phyloP scores from a whole-genome alignment of 1,140 invertebrate species.

The Mactra quadrangularis region DNA sequence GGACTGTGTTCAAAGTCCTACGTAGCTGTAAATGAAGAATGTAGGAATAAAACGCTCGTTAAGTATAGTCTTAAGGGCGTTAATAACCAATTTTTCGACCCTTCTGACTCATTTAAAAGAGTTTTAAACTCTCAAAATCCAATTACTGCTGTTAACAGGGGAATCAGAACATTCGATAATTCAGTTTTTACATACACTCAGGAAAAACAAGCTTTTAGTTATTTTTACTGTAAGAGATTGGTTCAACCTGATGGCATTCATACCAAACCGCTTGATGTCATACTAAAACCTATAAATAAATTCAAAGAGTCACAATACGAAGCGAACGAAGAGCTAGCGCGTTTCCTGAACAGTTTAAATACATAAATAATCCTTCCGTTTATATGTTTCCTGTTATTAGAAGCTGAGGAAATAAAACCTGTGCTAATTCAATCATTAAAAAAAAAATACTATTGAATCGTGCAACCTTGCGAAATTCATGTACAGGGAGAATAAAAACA shows the following conservation, averaged over 20 bases:
- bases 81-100: constrained; percentile 4
- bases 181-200: constrained; percentile 13
- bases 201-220: constrained; percentile 2
- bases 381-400: no score
- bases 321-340: neutral
- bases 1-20: constrained; percentile 16
- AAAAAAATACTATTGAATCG: no score
- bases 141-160: constrained; percentile 12
- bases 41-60: neutral
- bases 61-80: constrained; percentile 15
- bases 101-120: neutral
- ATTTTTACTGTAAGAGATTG: constrained; percentile 19
- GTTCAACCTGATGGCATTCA: constrained; percentile 15
- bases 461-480: no score
- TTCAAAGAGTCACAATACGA: neutral
- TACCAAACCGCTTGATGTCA: no score
- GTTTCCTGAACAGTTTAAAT: no score
- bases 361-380: no score
- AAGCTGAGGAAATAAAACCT: no score
- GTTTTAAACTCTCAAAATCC: neutral
- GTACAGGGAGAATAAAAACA: no score
- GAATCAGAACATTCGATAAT: constrained; percentile 13
- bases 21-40: neutral
- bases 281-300: constrained; percentile 1
- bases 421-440: no score